These are phyloP conservation scores for Dynastes grantii DNA, from an alignment of 2,888 invertebrate genomes.

Conservation along the genomic window DNA sequence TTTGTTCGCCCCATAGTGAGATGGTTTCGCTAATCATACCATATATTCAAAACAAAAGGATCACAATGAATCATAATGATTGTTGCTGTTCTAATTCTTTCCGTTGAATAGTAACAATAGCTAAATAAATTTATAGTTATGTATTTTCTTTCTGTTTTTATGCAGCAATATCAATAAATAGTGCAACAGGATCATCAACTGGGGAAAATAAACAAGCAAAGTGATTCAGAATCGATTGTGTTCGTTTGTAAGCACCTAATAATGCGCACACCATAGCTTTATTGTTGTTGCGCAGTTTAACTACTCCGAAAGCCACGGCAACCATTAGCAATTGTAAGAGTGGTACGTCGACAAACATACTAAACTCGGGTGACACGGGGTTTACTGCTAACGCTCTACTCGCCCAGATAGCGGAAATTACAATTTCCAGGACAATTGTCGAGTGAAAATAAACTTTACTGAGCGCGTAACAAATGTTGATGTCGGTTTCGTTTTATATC, in stretches of 20 bases:
- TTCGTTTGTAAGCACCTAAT: not conserved
- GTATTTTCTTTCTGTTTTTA: no score
- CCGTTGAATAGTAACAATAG: no score
- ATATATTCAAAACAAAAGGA: no score
- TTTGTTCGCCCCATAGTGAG: no score
- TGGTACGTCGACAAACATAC: constrained; percentile 12
- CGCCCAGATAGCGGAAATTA: constrained; percentile 27
- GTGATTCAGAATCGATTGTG: no score
- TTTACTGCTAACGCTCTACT: not conserved
- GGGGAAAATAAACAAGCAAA: no score
- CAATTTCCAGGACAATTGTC: constrained; percentile 38
- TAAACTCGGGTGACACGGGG: not conserved
- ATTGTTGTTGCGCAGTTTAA: constrained; percentile 24
- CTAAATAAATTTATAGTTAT: no score
- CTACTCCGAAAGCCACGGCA: constrained; percentile 4
- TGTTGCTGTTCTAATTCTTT: no score
- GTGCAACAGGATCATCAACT: no score
- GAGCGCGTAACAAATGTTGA: constrained; percentile 17
- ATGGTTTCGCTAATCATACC: no score
- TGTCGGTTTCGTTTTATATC: constrained; percentile 31
- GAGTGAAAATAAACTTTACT: constrained; percentile 39
- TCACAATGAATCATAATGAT: no score
- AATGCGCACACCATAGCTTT: not conserved
- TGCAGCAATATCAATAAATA: no score
- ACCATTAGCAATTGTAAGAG: constrained; percentile 24